Conservation (phyloP, 2,797 vertebrate species). For the Smutsia temminckii region DNA sequence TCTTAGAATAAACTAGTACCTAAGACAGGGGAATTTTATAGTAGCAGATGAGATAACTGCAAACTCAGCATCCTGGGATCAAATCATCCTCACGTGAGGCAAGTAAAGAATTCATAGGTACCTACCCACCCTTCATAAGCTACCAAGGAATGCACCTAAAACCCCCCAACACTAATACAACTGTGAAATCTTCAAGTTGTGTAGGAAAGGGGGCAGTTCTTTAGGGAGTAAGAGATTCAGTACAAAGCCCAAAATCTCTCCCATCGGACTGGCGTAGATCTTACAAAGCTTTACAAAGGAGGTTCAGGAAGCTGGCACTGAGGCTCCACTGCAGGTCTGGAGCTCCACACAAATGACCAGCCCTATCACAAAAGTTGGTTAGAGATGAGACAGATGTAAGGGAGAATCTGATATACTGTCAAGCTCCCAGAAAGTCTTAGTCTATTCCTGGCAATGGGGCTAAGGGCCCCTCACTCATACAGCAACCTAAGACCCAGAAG, state of each 20-base stretch:
- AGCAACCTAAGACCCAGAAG: not conserved
- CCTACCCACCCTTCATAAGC: not conserved
- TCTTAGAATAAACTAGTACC: not conserved
- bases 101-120: not conserved
- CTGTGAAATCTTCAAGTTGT: not conserved
- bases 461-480: not conserved
- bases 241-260: not conserved
- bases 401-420: not conserved
- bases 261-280: not conserved
- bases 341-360: not conserved
- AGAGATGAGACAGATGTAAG: not conserved
- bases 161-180: not conserved
- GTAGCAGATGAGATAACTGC: not conserved
- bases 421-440: not conserved
- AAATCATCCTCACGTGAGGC: not conserved
- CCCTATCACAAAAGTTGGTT: not conserved
- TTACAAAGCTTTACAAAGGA: not conserved
- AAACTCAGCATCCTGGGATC: not conserved
- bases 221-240: not conserved
- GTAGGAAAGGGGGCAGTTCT: not conserved
- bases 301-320: not conserved
- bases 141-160: not conserved
- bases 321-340: not conserved
- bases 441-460: not conserved
- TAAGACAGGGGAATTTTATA: not conserved